Base-by-base conservation (phyloP, 2,797 vertebrate species). In the Chromis chromis region DNA sequence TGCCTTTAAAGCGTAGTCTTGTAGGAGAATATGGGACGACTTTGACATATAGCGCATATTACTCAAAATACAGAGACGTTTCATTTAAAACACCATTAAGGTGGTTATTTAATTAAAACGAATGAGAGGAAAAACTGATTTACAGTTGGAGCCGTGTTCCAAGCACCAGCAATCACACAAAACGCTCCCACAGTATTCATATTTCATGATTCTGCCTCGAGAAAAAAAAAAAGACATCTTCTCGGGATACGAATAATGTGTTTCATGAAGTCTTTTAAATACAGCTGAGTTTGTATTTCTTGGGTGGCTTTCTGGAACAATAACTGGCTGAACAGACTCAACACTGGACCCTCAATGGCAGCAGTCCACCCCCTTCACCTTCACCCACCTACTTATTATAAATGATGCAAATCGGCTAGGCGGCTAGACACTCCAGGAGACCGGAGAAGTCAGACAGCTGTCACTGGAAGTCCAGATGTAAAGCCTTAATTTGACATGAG, bases 191-290 rank as follows among this genome's bases (percentile, higher is more conserved):
- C 64, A 61, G 54, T 39, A 4, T 70, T 80, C 64, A 76, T 64
- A 74, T 74, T 85, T 81, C 59, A 88, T 54, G 28, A 79, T 66
- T 70, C 78, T 25, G n/a, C 65, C 68, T 69, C 72, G 64, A n/a
- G n/a, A n/a, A n/a, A n/a, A 78, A 87, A 70, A 87, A 70, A 33
- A 80, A 79, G 66, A 78, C 52, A 22, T 87, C 72, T 66, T 33
- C 63, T 42, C 11, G 8, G 81, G 53, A 25, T 49, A 55, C 68
- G 64, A 89, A 62, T 74, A 55, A 89, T 76, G 65, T 57, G 57
- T 68, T 83, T 83, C 69, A 73, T 57, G 28, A 44, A 70, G 60
- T 58, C 78, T 76, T 77, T 78, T 44, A 65, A 82, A 76, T 75
- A 42, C 42, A 71, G 72, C 49, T 70, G 28, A 65, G 62, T 61